These are phyloP conservation scores for Jacana jacana DNA, from an alignment of 2,113 vertebrate genomes.

Conservation along the genomic window DNA sequence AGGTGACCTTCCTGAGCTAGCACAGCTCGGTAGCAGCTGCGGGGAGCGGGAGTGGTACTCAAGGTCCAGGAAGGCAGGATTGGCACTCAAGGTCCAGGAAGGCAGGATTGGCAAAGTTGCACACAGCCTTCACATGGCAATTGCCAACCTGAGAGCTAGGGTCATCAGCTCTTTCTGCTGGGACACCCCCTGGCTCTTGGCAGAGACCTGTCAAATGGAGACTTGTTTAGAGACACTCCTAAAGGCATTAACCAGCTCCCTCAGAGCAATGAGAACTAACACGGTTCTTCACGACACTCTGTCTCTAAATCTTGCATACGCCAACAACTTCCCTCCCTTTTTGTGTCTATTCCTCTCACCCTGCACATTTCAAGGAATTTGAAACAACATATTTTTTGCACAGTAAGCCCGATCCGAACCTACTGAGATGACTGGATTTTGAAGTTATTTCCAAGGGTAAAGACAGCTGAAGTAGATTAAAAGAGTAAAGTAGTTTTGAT, in stretches of 20 bases:
- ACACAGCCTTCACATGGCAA: neutral
- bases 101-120: neutral
- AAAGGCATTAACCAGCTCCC: neutral
- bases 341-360: neutral
- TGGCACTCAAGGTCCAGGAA: neutral
- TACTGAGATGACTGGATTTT: neutral
- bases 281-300: neutral
- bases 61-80: neutral
- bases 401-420: neutral
- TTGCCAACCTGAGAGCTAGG: neutral
- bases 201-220: neutral
- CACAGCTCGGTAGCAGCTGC: accelerated
- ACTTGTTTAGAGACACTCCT: neutral
- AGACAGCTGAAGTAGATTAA: neutral
- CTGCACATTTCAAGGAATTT: neutral
- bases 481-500: conserved; percentile 23
- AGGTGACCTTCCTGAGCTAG: accelerated
- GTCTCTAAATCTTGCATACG: neutral
- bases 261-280: neutral
- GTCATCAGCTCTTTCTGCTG: neutral
- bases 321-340: neutral
- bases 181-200: neutral
- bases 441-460: conserved; percentile 17
- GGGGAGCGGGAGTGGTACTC: neutral
- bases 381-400: neutral